Conservation (phyloP, 2,113 vertebrate genomes). For the Peucedramus taeniatus region DNA sequence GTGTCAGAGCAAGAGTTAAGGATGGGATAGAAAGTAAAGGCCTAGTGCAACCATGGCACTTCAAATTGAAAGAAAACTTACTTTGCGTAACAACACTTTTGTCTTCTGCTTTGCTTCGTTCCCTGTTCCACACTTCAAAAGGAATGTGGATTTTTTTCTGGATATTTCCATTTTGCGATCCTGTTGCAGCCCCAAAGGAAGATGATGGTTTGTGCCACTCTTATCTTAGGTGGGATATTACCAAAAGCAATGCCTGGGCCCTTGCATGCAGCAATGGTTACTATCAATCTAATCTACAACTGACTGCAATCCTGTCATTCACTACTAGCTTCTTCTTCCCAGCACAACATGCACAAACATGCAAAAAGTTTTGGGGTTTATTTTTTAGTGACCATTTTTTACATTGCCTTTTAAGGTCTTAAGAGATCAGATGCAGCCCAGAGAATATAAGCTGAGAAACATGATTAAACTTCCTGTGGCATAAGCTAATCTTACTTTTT, state of each 20-base stretch:
- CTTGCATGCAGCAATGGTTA: not conserved
- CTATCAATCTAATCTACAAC: not conserved
- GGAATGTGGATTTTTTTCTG: not conserved
- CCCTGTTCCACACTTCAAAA: not conserved
- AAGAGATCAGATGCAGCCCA: not conserved
- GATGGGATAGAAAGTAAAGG: not conserved
- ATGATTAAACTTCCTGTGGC: slow-evolving; percentile 48
- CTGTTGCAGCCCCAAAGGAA: not conserved
- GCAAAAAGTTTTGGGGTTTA: not conserved
- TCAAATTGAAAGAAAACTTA: not conserved
- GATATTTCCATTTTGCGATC: not conserved
- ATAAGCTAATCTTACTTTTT: not conserved
- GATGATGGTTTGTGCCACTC: not conserved
- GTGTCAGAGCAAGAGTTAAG: not conserved
- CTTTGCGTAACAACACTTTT: not conserved
- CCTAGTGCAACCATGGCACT: not conserved
- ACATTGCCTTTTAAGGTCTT: slow-evolving; percentile 29
- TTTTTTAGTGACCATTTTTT: not conserved
- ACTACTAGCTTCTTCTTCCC: not conserved
- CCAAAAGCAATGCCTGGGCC: not conserved
- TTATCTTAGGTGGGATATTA: not conserved
- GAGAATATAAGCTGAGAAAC: not conserved
- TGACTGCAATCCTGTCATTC: not conserved
- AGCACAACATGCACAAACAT: not conserved
- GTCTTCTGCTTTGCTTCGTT: not conserved